Evolutionary conservation across 1,140 invertebrate species (phyloP), one percentile per base, ranked within the genome.

Genomic region (Goniozus legneri): DNA sequence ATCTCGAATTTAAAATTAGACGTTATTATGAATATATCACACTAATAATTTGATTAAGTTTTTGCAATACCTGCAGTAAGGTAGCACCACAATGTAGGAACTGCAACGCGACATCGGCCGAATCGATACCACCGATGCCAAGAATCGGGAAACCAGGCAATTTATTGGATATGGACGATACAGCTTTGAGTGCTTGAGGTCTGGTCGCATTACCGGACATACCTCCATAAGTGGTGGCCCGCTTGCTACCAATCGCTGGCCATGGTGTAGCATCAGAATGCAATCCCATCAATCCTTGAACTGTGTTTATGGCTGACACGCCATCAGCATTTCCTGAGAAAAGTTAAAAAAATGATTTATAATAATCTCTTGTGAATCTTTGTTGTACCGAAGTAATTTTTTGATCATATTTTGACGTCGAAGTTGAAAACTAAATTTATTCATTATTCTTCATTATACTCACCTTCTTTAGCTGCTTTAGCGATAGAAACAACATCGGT

Each of bases 251-350:
- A 24, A 99, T 84, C 27, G 83, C 82, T 4, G 97, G 96, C 96
- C 96, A 98, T 0, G 96, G 86, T 1, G 77, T 82, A 0, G 82
- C 89, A 68, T 94, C 82, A 2, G 82, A 77, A 60, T 83, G 84
- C 0, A 99, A 60, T 7, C 86, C 82, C 95, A 98, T 98, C 34
- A 99, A 71, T 1, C 93, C 92, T 33, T 83, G 92, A 1, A 99
- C 89, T 0, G 97, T 99, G 72, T 99, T 99, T 30, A 97, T 98
- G 0, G 94, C 94, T 0, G 96, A 95, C 0, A 98, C 95, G 13
- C 97, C 97, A 69, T 88, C 83, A 10, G 96, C 96, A 27, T 87
- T 84, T 40, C 94, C 91, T 90, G 44, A 3, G 44, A n/a, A n/a
- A n/a, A n/a, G 33, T 44, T 37, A 37, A 48, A 52, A 35, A 35